Percentiles rank a stretch among this genome's conserved stretches.
Evolutionary conservation across 2,888 invertebrate species (phyloP).

Genomic region (Erynnis tages): DNA sequence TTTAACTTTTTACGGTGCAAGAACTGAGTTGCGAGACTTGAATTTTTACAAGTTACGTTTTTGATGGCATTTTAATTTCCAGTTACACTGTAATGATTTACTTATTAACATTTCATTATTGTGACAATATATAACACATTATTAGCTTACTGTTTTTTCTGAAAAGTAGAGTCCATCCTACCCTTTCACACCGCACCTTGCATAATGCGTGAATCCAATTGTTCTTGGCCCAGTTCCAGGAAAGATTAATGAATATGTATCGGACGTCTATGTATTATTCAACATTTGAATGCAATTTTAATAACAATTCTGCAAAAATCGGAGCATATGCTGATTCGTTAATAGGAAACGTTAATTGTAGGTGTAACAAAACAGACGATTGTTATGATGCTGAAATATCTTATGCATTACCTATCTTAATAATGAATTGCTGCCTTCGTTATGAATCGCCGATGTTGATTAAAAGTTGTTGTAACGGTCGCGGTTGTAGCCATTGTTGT

Average conservation of each 20-base stretch:
- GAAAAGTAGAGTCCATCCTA: conserved; percentile 35
- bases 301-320: conserved; percentile 4
- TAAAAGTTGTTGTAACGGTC: too few species aligned
- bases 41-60: too few species aligned
- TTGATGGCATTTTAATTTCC: too few species aligned
- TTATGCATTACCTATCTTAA: too few species aligned
- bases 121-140: too few species aligned
- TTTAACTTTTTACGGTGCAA: too few species aligned
- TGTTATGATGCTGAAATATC: conserved; percentile 3
- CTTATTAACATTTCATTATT: too few species aligned
- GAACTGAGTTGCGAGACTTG: too few species aligned
- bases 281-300: conserved; percentile 24
- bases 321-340: conserved; percentile 2
- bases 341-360: neutral
- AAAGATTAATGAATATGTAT: conserved; percentile 23
- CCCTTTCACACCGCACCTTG: conserved; percentile 49
- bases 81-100: too few species aligned
- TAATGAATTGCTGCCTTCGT: neutral
- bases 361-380: neutral
- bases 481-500: too few species aligned
- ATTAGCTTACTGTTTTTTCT: conserved; percentile 34
- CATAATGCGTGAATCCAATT: conserved; percentile 43
- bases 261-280: conserved; percentile 8
- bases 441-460: too few species aligned
- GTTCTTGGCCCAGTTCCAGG: conserved; percentile 51